Conservation (phyloP, 2,113 vertebrate genomes). For the Heterotilapia buettikoferi region DNA sequence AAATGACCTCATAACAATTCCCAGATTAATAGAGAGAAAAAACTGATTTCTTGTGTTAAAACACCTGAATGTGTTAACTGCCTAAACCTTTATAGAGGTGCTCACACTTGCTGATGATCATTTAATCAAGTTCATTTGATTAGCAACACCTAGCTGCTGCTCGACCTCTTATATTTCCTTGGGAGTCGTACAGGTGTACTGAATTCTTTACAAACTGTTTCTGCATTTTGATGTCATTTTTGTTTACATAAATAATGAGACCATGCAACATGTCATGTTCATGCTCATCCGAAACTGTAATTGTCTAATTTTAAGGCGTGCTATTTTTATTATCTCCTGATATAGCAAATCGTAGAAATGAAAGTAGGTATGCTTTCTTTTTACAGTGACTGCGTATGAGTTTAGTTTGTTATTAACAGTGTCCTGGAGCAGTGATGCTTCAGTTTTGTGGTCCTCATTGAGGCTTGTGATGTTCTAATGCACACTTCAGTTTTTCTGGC, state of each 20-base stretch:
- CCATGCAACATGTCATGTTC: not conserved
- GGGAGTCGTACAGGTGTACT: not conserved
- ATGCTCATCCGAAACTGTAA: not conserved
- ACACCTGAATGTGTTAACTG: not conserved
- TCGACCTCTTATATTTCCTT: not conserved
- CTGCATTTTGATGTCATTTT: not conserved
- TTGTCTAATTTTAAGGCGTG: not conserved
- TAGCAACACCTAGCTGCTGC: not conserved
- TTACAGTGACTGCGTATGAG: not conserved
- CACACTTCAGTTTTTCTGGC: not conserved
- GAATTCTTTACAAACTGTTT: not conserved
- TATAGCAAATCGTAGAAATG: not conserved
- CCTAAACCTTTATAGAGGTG: not conserved
- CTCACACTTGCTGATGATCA: not conserved
- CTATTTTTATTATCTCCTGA: not conserved
- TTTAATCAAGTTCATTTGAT: not conserved
- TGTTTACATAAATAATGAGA: not conserved
- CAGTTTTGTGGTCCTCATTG: not conserved
- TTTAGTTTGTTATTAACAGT: not conserved
- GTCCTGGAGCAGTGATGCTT: not conserved
- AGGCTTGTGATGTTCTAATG: not conserved
- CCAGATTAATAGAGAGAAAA: not conserved
- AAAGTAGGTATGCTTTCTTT: not conserved
- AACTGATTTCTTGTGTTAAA: not conserved
- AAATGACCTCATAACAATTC: not conserved